Base-by-base conservation (phyloP, 1,140 invertebrate species). In the Heliconius nattereri region DNA sequence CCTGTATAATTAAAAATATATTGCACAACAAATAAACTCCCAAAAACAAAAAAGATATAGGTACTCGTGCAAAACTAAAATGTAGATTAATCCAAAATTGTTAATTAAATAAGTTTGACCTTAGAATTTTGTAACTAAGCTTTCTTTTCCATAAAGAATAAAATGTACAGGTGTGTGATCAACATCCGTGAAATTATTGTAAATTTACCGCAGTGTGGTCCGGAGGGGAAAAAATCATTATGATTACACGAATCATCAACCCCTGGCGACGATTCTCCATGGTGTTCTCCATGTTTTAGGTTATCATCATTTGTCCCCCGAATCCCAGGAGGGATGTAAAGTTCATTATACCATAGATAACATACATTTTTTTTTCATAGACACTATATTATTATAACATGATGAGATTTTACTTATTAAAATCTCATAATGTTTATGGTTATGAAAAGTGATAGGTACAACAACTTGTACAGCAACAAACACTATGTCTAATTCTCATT, bases 181-280 rank as follows among this genome's bases (percentile, higher is more conserved):
- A 81, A 86, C 83, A 87, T 81, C 88, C 92, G 90, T 94, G 92
- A 94, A 94, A 93, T 94, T 88, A 90, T 81, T 88, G 88, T 91
- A 88, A 88, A 89, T 90, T 89, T 88, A 85, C 89, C 86, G 86
- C 92, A 89, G 92, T 94, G 92, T 94, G 92, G 92, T 93, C 92
- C 87, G 82, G 82, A 83, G 82, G 40, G 40, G 85, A 84, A 91
- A 91, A 89, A 90, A 87, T 82, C 86, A 85, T 88, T 85, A 89
- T 86, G 85, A 92, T 92, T 91, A 92, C 89, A 90, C 87, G 88
- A 90, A 85, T 86, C 86, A 90, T 91, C 92, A 91, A 91, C 91
- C 91, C 92, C 85, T 84, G 83, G 75, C 83, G 79, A 40, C 77
- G 88, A 92, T 93, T 93, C 86, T 89, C 82, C 81, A 92, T 87